Evolutionary conservation across 2,113 vertebrate genomes (phyloP).

Genomic region (Pedionomus torquatus): DNA sequence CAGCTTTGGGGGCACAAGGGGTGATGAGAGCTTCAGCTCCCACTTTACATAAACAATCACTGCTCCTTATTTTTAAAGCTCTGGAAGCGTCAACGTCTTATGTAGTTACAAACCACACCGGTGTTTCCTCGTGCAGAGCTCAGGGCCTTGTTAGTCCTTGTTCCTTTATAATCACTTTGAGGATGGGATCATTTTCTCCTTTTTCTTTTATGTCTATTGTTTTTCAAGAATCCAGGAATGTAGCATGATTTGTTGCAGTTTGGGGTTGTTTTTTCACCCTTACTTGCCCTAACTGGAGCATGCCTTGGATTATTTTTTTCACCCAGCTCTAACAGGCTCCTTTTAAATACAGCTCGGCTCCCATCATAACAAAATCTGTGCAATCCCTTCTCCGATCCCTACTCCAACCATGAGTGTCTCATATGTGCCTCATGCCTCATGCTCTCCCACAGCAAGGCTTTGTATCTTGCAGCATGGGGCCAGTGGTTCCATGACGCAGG

Average conservation of each 20-base stretch:
- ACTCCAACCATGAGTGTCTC: background rate
- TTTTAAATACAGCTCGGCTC: background rate
- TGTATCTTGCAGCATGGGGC: background rate
- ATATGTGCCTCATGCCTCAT: background rate
- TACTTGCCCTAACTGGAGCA: background rate
- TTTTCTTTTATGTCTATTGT: background rate
- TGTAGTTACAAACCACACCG: background rate
- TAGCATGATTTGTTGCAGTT: background rate
- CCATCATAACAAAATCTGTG: background rate
- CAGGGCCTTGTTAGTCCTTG: background rate
- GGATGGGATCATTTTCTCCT: background rate
- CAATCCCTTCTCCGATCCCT: background rate
- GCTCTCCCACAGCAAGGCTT: background rate
- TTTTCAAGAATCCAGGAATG: background rate
- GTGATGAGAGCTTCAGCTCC: background rate
- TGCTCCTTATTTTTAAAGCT: background rate
- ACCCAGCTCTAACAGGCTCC: background rate
- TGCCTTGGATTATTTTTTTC: background rate
- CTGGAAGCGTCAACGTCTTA: fast-evolving
- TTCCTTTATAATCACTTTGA: background rate
- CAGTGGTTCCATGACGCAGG: background rate
- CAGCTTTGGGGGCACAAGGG: background rate
- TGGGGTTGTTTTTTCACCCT: background rate
- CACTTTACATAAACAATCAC: background rate
- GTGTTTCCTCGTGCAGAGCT: background rate